Percentiles rank a stretch among this genome's conserved stretches.
These are phyloP conservation scores for Caenorhabditis zanzibari DNA, from an alignment of 2,888 invertebrate genomes.

Conservation along the genomic window DNA sequence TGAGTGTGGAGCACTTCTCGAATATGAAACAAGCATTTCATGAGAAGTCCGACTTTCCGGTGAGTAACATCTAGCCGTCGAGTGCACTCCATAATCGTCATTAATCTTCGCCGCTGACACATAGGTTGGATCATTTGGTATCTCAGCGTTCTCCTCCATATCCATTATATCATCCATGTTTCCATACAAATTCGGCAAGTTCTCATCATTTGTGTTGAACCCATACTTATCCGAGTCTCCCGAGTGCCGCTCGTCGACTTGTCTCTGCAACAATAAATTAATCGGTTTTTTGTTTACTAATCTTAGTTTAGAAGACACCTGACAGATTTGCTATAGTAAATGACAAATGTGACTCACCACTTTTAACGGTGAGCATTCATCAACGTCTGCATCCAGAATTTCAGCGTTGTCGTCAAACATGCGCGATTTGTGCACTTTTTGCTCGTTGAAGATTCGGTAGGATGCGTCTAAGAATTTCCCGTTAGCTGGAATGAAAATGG, in stretches of 20 bases:
- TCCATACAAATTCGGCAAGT: constrained; percentile 71
- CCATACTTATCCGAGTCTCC: constrained; percentile 48
- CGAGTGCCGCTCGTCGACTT: constrained; percentile 45
- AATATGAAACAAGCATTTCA: constrained; percentile 72
- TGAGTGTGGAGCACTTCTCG: constrained; percentile 62
- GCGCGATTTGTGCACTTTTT: constrained; percentile 74
- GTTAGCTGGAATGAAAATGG: constrained; percentile 56
- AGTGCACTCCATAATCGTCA: constrained; percentile 60
- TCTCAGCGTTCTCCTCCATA: constrained; percentile 36
- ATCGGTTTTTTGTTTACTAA: constrained; percentile 32
- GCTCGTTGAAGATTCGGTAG: constrained; percentile 77
- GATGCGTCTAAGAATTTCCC: constrained; percentile 78
- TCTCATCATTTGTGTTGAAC: constrained; percentile 48
- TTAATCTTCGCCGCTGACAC: constrained; percentile 55
- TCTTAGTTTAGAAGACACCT: constrained; percentile 27
- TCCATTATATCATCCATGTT: constrained; percentile 68
- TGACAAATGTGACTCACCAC: constrained; percentile 60
- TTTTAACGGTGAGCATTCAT: constrained; percentile 72
- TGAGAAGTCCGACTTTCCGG: constrained; percentile 73
- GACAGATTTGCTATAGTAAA: constrained; percentile 26
- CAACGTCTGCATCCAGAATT: constrained; percentile 65
- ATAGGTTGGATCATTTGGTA: constrained; percentile 65
- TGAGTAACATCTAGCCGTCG: constrained; percentile 73
- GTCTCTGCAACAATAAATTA: constrained; percentile 60
- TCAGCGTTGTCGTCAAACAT: constrained; percentile 62